Evolutionary conservation across 1,140 invertebrate species (phyloP).

Genomic region (Popillia japonica): DNA sequence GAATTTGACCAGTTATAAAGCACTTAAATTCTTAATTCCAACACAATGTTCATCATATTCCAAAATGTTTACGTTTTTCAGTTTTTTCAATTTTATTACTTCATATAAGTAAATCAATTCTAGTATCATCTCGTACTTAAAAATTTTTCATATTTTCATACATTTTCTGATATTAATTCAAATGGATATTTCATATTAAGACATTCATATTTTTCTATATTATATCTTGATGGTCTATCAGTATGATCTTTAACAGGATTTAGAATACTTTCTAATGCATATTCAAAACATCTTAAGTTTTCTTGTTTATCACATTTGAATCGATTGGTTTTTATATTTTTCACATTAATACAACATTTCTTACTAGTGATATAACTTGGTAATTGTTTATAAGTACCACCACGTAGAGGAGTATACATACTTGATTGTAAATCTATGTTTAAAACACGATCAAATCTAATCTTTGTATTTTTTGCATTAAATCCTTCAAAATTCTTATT

Average conservation of each 20-base stretch:
- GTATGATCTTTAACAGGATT: slow-evolving; percentile 39
- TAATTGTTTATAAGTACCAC: neutral
- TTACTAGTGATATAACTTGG: slow-evolving; percentile 8
- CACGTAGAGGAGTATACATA: neutral
- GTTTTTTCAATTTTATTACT: slow-evolving; percentile 36
- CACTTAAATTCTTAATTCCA: slow-evolving; percentile 41
- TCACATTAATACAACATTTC: slow-evolving; percentile 43
- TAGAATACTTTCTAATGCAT: slow-evolving; percentile 42
- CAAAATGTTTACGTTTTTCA: slow-evolving; percentile 41
- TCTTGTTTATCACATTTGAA: slow-evolving; percentile 39
- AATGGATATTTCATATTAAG: slow-evolving; percentile 41
- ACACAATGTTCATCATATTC: slow-evolving; percentile 40
- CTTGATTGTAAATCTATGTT: neutral
- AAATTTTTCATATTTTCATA: slow-evolving; percentile 41
- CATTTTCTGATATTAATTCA: slow-evolving; percentile 32
- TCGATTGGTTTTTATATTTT: slow-evolving; percentile 39
- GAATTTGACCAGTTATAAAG: slow-evolving; percentile 32
- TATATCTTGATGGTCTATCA: slow-evolving; percentile 22
- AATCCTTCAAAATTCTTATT: neutral
- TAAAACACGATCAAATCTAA: slow-evolving; percentile 2
- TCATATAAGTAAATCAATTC: slow-evolving; percentile 32
- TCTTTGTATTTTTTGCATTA: neutral
- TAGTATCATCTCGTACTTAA: slow-evolving; percentile 38
- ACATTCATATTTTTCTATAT: slow-evolving; percentile 43
- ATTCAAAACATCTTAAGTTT: slow-evolving; percentile 43